Evolutionary conservation across 2,888 invertebrate species (phyloP).

Genomic region (Periphyllus acericola): DNA sequence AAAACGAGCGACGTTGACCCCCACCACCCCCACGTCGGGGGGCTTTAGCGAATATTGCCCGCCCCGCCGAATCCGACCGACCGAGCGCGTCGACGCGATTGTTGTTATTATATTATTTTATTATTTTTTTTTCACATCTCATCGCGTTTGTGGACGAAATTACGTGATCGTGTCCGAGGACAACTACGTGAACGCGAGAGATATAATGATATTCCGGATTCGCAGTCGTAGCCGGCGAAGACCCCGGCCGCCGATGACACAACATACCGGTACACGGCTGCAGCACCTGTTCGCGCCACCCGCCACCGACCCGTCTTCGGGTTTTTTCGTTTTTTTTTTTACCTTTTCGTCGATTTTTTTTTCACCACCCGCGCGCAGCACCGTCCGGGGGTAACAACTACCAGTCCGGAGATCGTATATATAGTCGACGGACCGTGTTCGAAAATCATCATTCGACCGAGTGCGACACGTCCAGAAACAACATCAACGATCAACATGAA

Average conservation of each 20-base stretch:
- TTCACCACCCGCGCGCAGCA: not conserved
- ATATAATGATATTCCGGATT: not conserved
- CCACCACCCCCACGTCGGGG: no score
- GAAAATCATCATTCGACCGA: slow-evolving; percentile 24
- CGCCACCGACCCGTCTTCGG: no score
- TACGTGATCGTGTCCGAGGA: not conserved
- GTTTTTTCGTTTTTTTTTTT: not conserved
- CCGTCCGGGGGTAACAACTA: not conserved
- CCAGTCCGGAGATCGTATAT: not conserved
- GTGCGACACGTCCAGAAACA: not conserved
- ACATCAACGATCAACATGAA: not conserved
- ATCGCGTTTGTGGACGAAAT: no score
- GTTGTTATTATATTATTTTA: no score
- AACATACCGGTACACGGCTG: not conserved
- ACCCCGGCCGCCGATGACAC: not conserved
- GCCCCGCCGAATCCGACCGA: no score
- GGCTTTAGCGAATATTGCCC: no score
- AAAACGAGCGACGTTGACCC: no score
- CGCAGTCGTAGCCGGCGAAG: not conserved
- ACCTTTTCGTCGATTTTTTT: no score
- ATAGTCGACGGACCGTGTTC: not conserved
- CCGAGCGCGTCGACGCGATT: no score
- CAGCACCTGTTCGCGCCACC: not conserved
- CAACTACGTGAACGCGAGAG: not conserved
- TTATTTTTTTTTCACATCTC: no score